Conservation (phyloP, 2,888 invertebrate genomes). For the Argyresthia albistria region DNA sequence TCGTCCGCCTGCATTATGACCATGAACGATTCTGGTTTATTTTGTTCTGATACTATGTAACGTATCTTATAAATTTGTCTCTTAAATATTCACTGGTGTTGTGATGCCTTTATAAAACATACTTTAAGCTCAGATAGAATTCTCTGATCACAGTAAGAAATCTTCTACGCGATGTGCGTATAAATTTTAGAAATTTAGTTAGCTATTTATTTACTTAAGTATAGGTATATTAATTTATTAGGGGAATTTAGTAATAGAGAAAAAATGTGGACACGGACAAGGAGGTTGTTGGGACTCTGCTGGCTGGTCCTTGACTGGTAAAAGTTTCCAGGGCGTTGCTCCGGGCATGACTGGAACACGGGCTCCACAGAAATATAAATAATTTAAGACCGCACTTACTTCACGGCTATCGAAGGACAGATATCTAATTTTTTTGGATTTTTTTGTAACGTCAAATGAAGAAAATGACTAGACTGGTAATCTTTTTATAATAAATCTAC, state of each 20-base stretch:
- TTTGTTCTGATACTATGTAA: too few species aligned
- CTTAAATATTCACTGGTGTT: neutral
- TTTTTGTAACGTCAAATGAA: constrained; percentile 22
- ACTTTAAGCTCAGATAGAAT: constrained; percentile 27
- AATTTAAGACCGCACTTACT: too few species aligned
- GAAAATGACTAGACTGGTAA: constrained; percentile 32
- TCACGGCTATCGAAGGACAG: neutral
- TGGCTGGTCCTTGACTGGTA: too few species aligned
- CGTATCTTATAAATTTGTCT: neutral
- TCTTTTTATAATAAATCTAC: constrained; percentile 6
- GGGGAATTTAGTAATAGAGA: too few species aligned
- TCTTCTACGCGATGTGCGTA: constrained; percentile 67
- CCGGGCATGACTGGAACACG: too few species aligned
- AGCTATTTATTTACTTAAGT: neutral
- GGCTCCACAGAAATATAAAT: too few species aligned
- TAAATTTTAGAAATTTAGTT: constrained; percentile 42
- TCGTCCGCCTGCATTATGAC: too few species aligned
- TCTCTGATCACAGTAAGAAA: constrained; percentile 65
- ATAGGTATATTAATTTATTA: neutral
- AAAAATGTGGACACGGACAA: too few species aligned
- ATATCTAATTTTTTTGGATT: neutral
- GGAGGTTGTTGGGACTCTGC: too few species aligned
- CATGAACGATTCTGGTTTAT: too few species aligned
- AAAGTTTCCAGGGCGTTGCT: too few species aligned
- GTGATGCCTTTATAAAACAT: constrained; percentile 2